Conservation (phyloP, 2,888 invertebrate species). For the Actias luna region DNA sequence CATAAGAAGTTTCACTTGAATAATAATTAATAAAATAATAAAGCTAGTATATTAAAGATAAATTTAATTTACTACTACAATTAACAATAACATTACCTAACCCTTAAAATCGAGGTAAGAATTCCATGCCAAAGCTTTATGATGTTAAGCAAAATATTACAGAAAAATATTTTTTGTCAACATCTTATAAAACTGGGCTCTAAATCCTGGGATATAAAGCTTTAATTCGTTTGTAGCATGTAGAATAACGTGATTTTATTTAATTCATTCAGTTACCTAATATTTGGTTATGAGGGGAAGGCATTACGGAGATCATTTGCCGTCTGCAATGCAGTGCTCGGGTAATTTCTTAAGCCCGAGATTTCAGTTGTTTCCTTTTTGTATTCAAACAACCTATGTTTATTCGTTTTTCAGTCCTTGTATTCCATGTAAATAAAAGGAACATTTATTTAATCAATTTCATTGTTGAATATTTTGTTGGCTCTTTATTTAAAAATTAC, state of each 20-base stretch:
- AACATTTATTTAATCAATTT: no score
- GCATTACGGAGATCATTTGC: conserved; percentile 6
- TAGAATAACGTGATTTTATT: background rate
- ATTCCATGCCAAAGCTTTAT: conserved; percentile 1
- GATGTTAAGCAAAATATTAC: conserved; percentile 11
- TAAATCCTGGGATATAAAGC: background rate
- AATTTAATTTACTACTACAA: conserved; percentile 13
- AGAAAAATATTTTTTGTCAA: conserved; percentile 5
- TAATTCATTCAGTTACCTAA: conserved; percentile 17
- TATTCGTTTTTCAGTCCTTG: background rate
- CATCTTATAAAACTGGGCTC: background rate
- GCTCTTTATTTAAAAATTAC: no score
- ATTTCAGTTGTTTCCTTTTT: conserved; percentile 6
- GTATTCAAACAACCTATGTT: background rate
- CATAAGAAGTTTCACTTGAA: no score
- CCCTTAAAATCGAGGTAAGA: conserved; percentile 8
- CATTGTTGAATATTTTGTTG: no score
- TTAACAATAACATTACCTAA: conserved; percentile 16
- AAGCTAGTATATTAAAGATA: conserved; percentile 2
- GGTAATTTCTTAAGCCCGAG: background rate
- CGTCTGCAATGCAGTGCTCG: conserved; percentile 14
- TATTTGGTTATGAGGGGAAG: conserved; percentile 25
- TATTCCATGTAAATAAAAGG: no score
- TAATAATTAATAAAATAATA: background rate
- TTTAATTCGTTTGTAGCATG: background rate